phyloP scores from a whole-genome alignment of 2,888 invertebrate genomes.

The Stomorhina lunata region DNA sequence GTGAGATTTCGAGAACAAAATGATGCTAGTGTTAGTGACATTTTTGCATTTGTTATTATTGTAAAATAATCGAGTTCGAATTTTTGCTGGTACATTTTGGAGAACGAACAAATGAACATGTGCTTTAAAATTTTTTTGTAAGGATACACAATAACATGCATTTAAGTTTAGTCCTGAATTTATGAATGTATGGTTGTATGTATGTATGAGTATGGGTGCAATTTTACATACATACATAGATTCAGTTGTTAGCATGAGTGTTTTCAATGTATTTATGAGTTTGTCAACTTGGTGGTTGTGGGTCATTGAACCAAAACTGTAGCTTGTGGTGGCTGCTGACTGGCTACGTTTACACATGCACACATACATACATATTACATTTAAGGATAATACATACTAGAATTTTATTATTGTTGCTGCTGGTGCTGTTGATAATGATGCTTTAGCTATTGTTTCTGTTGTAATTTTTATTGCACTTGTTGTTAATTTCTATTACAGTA shows the following conservation, averaged over 20 bases:
- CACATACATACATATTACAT: too few relatives aligned
- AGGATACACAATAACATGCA: constrained; percentile 39
- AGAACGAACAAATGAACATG: too few relatives aligned
- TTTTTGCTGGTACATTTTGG: not conserved
- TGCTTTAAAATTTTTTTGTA: constrained; percentile 38
- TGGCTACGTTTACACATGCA: too few relatives aligned
- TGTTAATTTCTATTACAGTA: constrained; percentile 4
- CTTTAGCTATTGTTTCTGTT: not conserved
- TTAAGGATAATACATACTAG: constrained; percentile 32
- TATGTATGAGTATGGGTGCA: constrained; percentile 5
- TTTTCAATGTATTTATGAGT: constrained; percentile 41
- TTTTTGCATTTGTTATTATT: constrained; percentile 25
- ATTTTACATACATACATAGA: not conserved
- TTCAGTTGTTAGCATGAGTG: not conserved
- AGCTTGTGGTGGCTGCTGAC: constrained; percentile 5
- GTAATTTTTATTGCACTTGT: constrained; percentile 39
- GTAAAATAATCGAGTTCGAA: constrained; percentile 19
- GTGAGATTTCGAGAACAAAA: not conserved
- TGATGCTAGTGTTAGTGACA: not conserved
- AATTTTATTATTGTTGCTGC: constrained; percentile 1
- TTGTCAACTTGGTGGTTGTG: constrained; percentile 56
- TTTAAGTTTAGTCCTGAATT: too few relatives aligned
- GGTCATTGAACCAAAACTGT: constrained; percentile 58
- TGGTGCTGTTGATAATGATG: not conserved
- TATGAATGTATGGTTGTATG: too few relatives aligned